Evolutionary conservation across 1,140 invertebrate genomes (phyloP).

Genomic region (Aphaenogaster floridana): DNA sequence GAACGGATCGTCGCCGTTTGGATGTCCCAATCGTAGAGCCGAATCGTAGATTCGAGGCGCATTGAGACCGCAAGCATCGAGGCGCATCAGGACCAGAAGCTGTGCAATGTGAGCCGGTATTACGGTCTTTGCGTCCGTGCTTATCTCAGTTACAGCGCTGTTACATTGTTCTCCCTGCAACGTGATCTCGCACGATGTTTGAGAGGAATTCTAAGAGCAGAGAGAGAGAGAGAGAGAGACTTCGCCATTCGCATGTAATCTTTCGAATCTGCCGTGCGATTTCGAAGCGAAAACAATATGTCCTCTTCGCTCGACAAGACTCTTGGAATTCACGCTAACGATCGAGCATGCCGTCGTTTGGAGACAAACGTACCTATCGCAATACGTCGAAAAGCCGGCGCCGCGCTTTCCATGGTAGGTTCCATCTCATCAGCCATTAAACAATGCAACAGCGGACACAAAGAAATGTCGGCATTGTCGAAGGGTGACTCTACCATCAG

Average conservation of each 20-base stretch:
- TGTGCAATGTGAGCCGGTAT: conserved; percentile 27
- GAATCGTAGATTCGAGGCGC: conserved; percentile 6
- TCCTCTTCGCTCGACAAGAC: conserved; percentile 12
- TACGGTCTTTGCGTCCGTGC: conserved; percentile 30
- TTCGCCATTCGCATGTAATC: not conserved
- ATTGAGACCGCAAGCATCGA: conserved; percentile 24
- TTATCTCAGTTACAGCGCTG: conserved; percentile 45
- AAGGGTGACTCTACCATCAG: conserved; percentile 67
- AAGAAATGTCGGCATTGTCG: conserved; percentile 79
- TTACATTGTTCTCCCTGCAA: conserved; percentile 51
- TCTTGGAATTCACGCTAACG: conserved; percentile 35
- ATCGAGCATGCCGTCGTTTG: conserved; percentile 57
- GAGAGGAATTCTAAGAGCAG: conserved; percentile 24
- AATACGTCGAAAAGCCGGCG: conserved; percentile 52
- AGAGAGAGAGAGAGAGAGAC: conserved; percentile 3
- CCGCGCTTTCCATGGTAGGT: conserved; percentile 72
- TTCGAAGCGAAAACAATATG: conserved; percentile 38
- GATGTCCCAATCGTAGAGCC: not conserved
- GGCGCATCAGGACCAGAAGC: not conserved
- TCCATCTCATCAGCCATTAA: conserved; percentile 85
- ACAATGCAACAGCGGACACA: conserved; percentile 81
- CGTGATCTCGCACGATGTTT: not conserved
- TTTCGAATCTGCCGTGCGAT: conserved; percentile 36
- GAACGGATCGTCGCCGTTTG: conserved; percentile 1
- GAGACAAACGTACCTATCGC: conserved; percentile 38